Evolutionary conservation across 2,797 vertebrate species (phyloP).

Genomic region (Tragopan temminckii): DNA sequence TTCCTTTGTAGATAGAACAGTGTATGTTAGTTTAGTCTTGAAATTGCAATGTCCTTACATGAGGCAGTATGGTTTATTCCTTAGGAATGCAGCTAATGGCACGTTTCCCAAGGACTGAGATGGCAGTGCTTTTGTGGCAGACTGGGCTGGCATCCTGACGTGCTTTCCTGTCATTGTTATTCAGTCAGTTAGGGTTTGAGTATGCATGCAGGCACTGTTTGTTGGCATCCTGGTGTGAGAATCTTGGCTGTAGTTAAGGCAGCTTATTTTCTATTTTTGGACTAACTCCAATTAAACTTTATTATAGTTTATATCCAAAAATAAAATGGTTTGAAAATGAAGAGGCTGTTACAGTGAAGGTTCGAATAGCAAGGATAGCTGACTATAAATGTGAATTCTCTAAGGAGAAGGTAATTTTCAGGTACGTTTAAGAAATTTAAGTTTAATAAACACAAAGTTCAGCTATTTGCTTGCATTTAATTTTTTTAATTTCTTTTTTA

Average conservation of each 20-base stretch:
- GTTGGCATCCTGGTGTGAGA: background rate
- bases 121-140: background rate
- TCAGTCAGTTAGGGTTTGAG: background rate
- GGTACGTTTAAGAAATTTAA: slow-evolving; percentile 63
- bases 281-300: background rate
- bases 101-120: background rate
- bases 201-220: background rate
- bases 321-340: slow-evolving; percentile 84
- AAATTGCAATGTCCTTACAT: background rate
- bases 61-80: background rate
- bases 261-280: background rate
- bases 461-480: background rate
- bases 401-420: slow-evolving; percentile 79
- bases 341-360: slow-evolving; percentile 67
- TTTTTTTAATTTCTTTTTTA: background rate
- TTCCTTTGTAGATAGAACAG: background rate
- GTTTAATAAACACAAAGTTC: background rate
- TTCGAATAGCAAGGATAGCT: slow-evolving; percentile 62
- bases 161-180: background rate
- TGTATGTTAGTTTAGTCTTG: too few relatives aligned
- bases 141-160: background rate
- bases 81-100: background rate
- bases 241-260: background rate
- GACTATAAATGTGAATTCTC: slow-evolving; percentile 76
- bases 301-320: slow-evolving; percentile 79